phyloP scores from a whole-genome alignment of 2,888 invertebrate genomes.

The Myopa testacea region DNA sequence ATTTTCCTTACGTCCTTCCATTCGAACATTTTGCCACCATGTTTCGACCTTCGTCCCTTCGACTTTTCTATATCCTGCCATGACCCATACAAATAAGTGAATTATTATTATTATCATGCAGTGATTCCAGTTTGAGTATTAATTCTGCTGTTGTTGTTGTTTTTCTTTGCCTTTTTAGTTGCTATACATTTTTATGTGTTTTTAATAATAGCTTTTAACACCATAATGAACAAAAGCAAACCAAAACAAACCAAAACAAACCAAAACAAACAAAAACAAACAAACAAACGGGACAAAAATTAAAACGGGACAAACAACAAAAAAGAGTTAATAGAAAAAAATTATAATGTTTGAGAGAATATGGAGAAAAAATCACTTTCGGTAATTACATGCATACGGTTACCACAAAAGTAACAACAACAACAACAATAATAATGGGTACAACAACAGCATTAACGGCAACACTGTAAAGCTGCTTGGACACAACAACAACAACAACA shows the following conservation, averaged over 20 bases:
- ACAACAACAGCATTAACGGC: too few relatives aligned
- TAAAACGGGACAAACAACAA: conserved; percentile 39
- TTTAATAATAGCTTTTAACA: conserved; percentile 52
- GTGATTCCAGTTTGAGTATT: too few relatives aligned
- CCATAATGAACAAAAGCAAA: conserved; percentile 26
- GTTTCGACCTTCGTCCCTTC: too few relatives aligned
- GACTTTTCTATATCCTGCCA: too few relatives aligned
- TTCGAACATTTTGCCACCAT: too few relatives aligned
- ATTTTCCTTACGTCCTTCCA: too few relatives aligned
- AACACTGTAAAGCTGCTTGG: too few relatives aligned
- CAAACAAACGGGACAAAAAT: conserved; percentile 8
- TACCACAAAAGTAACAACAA: conserved; percentile 19
- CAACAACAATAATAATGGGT: conserved; percentile 17
- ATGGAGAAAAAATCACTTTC: conserved; percentile 52
- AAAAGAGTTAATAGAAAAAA: conserved; percentile 30
- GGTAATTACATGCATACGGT: conserved; percentile 56
- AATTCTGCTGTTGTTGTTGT: too few relatives aligned
- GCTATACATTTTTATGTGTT: conserved; percentile 51
- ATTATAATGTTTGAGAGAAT: conserved; percentile 38
- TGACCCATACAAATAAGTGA: too few relatives aligned
- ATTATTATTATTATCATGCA: too few relatives aligned
- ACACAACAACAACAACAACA: too few relatives aligned
- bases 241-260: conserved; percentile 12
- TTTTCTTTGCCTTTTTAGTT: background rate
- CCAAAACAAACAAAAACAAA: conserved; percentile 15